Evolutionary conservation across 2,888 invertebrate species (phyloP).

Genomic region (Aphidoletes aphidimyza): DNA sequence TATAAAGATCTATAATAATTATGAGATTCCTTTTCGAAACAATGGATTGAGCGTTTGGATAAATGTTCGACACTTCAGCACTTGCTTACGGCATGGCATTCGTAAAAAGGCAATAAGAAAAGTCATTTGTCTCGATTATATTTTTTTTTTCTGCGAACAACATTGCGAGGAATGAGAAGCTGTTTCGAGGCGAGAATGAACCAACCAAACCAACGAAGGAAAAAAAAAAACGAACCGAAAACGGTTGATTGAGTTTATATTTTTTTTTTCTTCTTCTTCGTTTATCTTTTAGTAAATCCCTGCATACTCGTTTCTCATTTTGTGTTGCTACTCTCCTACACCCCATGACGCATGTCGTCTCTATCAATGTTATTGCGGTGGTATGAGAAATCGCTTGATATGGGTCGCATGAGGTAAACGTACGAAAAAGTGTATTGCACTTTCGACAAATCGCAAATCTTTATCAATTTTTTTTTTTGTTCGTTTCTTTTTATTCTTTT

Average conservation of each 20-base stretch:
- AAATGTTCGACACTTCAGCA: background rate
- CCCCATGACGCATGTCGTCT: background rate
- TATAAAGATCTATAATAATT: background rate
- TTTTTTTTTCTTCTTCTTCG: too few relatives aligned
- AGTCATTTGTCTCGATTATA: constrained; percentile 44
- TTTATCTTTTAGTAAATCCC: background rate
- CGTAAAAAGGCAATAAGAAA: constrained; percentile 15
- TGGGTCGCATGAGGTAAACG: background rate
- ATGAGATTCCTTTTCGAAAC: background rate
- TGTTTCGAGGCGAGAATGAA: background rate
- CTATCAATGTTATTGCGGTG: too few relatives aligned
- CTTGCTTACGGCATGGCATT: background rate
- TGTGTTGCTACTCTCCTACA: background rate
- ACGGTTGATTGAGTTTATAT: background rate
- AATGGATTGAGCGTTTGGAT: background rate
- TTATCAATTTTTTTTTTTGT: background rate
- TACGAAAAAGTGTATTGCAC: constrained; percentile 20
- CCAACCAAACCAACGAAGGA: too few relatives aligned
- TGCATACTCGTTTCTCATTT: background rate
- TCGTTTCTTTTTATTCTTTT: background rate
- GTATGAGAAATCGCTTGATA: background rate
- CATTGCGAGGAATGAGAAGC: background rate
- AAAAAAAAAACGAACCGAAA: background rate
- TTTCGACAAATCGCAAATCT: constrained; percentile 43
- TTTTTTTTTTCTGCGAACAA: too few relatives aligned